Conservation (phyloP, 2,797 vertebrate species). For the Sylvilagus floridanus region DNA sequence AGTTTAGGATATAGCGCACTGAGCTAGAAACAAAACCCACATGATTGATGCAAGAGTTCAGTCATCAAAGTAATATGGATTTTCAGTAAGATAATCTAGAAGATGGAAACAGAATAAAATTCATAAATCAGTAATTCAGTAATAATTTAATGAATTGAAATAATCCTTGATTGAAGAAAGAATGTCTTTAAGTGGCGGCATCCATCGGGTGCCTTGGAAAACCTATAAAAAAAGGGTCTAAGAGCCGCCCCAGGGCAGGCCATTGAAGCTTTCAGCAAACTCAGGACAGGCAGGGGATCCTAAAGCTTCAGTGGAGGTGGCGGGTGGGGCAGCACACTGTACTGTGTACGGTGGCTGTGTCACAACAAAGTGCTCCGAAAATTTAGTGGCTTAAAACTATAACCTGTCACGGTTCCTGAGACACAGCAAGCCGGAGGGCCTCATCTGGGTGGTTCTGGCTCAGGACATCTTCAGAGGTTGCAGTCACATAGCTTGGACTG, state of each 20-base stretch:
- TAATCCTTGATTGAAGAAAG: neutral
- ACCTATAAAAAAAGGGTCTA: neutral
- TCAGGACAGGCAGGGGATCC: neutral
- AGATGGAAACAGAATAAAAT: neutral
- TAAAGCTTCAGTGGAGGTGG: neutral
- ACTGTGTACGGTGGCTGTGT: neutral
- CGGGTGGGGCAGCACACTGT: neutral
- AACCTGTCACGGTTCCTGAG: neutral
- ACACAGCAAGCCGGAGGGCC: neutral
- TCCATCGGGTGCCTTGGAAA: neutral
- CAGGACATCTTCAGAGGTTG: neutral
- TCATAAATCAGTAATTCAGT: neutral
- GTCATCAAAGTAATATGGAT: neutral
- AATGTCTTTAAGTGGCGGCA: neutral
- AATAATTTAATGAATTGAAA: neutral
- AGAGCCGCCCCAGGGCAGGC: neutral
- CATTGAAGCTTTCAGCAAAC: neutral
- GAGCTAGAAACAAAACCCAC: neutral
- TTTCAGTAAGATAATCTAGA: neutral
- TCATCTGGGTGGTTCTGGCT: neutral
- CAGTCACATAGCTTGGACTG: neutral
- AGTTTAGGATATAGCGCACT: neutral
- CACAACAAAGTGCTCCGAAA: neutral
- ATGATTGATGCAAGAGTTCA: neutral
- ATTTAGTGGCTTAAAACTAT: neutral